Evolutionary conservation across 2,888 invertebrate species (phyloP).

Genomic region (Atrina japonica): DNA sequence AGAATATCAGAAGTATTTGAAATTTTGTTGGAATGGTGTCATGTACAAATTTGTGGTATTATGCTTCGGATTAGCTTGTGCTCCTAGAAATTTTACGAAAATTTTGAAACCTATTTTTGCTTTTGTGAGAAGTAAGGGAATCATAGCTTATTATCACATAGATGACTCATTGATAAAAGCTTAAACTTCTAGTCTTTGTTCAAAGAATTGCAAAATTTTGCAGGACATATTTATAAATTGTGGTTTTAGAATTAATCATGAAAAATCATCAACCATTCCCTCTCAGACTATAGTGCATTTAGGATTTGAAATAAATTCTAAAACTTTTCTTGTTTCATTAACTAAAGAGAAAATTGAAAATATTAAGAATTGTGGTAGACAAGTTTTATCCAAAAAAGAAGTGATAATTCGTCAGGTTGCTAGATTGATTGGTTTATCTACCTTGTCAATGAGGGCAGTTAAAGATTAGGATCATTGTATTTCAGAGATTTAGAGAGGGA

Average conservation of each 20-base stretch:
- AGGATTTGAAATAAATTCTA: conserved; percentile 45
- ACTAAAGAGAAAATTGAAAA: too few species aligned
- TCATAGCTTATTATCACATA: too few species aligned
- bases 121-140: too few species aligned
- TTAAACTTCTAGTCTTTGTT: too few species aligned
- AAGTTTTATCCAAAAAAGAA: conserved; percentile 29
- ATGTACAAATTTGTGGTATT: too few species aligned
- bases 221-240: conserved; percentile 44
- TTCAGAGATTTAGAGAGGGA: conserved; percentile 26
- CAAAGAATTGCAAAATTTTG: too few species aligned
- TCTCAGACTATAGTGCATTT: conserved; percentile 38
- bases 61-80: conserved; percentile 44
- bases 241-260: too few species aligned
- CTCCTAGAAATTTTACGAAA: conserved; percentile 53
- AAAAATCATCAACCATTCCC: conserved; percentile 37
- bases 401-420: neutral
- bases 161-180: conserved; percentile 23
- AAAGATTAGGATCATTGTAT: too few species aligned
- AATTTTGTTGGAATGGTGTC: too few species aligned
- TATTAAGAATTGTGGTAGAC: too few species aligned
- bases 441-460: too few species aligned
- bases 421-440: too few species aligned
- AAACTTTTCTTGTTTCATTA: conserved; percentile 36
- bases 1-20: conserved; percentile 31
- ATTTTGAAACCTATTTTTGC: conserved; percentile 51